phyloP scores from a whole-genome alignment of 2,797 vertebrate species.

The Sebastes matsubarae region DNA sequence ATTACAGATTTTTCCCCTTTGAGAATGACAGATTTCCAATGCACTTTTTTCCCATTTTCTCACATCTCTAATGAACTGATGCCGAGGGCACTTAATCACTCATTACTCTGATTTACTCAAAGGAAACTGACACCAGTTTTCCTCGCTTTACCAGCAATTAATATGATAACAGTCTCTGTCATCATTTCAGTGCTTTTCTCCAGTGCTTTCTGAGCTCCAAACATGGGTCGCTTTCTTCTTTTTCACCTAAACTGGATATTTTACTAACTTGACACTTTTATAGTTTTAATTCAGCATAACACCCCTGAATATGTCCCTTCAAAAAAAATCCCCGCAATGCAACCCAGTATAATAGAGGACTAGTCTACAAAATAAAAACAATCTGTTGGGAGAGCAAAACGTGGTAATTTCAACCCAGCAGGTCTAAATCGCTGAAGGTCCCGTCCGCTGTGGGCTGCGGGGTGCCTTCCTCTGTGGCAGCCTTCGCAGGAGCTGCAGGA shows the following conservation, averaged over 20 bases:
- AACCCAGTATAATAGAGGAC: neutral
- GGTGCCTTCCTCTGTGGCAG: neutral
- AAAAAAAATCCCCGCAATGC: neutral
- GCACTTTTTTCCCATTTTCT: neutral
- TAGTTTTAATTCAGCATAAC: neutral
- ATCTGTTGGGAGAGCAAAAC: neutral
- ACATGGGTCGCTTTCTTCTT: neutral
- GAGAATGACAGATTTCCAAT: neutral
- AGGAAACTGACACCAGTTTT: neutral
- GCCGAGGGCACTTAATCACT: neutral
- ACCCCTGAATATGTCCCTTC: neutral
- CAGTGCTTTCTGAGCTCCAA: neutral
- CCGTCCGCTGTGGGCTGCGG: neutral
- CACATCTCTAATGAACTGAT: neutral
- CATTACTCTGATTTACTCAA: neutral
- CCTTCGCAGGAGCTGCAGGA: neutral
- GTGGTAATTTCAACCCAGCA: slow-evolving; percentile 33
- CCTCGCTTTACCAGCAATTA: neutral
- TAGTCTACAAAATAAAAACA: slow-evolving; percentile 4
- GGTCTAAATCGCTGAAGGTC: slow-evolving; percentile 58
- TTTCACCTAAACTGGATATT: neutral
- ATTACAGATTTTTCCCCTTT: neutral
- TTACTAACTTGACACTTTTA: neutral
- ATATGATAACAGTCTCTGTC: neutral
- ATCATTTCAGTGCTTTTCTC: neutral